Evolutionary conservation across 2,888 invertebrate genomes (phyloP).

Genomic region (Epsilonema sp.): DNA sequence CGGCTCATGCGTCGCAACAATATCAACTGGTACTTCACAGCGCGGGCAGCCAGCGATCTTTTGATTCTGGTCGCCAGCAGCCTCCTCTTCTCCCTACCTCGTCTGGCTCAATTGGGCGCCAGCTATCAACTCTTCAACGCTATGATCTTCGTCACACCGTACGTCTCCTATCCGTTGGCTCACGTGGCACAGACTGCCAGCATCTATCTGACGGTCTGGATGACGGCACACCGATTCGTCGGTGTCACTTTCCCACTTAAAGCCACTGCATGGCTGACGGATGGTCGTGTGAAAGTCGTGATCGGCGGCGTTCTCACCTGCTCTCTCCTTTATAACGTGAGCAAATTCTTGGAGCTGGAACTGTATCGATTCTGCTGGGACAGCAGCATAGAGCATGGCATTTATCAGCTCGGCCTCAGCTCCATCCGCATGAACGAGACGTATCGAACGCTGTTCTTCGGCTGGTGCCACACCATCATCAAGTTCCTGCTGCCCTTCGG

Average conservation of each 20-base stretch:
- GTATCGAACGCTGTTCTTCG: constrained; percentile 24
- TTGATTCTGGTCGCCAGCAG: constrained; percentile 10
- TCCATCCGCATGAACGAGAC: constrained; percentile 19
- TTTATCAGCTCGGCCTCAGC: constrained; percentile 11
- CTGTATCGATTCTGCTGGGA: constrained; percentile 8
- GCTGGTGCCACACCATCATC: too few relatives aligned
- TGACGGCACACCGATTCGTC: constrained; percentile 56
- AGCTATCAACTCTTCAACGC: constrained; percentile 45
- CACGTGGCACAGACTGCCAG: constrained; percentile 3
- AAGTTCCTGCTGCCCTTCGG: constrained; percentile 29
- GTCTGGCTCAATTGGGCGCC: background rate
- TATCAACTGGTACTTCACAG: constrained; percentile 30
- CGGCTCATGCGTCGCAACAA: constrained; percentile 28
- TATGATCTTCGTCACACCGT: too few relatives aligned
- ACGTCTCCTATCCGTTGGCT: constrained; percentile 1
- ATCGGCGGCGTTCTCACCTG: constrained; percentile 26
- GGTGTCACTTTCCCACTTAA: constrained; percentile 29
- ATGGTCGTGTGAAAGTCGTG: constrained; percentile 21
- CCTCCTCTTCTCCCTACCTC: constrained; percentile 60
- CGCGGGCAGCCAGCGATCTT: constrained; percentile 25
- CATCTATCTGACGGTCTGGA: constrained; percentile 39
- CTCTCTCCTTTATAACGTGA: constrained; percentile 27
- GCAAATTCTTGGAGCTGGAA: constrained; percentile 29
- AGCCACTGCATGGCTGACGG: constrained; percentile 29
- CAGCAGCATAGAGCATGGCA: background rate